Conservation (phyloP, 2,113 vertebrate genomes). For the Callionymus lyra region DNA sequence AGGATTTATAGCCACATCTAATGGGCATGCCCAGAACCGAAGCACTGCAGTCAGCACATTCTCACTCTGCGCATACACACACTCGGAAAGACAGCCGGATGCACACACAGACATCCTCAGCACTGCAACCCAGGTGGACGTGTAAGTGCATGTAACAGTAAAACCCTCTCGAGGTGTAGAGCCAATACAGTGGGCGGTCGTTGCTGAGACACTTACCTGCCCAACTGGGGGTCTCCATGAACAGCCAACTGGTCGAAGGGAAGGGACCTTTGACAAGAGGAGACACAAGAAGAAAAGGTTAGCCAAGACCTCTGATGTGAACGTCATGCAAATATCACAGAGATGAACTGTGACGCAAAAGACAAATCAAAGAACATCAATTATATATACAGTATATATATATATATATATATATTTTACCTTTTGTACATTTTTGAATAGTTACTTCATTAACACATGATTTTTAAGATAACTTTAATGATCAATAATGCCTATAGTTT, state of each 20-base stretch:
- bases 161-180: conserved; percentile 7
- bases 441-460: too few species aligned
- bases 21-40: conserved; percentile 68
- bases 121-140: conserved; percentile 11
- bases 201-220: conserved; percentile 42
- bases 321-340: too few species aligned
- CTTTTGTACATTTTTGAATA: too few species aligned
- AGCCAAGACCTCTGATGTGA: background rate
- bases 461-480: too few species aligned
- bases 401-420: too few species aligned
- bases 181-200: background rate
- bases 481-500: too few species aligned
- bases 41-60: conserved; percentile 72
- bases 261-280: conserved; percentile 19
- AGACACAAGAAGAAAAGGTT: conserved; percentile 4
- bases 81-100: conserved; percentile 13
- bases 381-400: too few species aligned
- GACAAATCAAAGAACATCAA: too few species aligned
- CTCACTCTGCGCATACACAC: conserved; percentile 33
- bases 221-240: conserved; percentile 57
- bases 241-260: conserved; percentile 25
- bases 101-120: conserved; percentile 8
- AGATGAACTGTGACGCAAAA: too few species aligned
- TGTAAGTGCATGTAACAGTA: conserved; percentile 17
- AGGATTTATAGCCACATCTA: conserved; percentile 74